Base-by-base conservation (phyloP, 2,888 invertebrate species). In the Cryptocephalus primarius region DNA sequence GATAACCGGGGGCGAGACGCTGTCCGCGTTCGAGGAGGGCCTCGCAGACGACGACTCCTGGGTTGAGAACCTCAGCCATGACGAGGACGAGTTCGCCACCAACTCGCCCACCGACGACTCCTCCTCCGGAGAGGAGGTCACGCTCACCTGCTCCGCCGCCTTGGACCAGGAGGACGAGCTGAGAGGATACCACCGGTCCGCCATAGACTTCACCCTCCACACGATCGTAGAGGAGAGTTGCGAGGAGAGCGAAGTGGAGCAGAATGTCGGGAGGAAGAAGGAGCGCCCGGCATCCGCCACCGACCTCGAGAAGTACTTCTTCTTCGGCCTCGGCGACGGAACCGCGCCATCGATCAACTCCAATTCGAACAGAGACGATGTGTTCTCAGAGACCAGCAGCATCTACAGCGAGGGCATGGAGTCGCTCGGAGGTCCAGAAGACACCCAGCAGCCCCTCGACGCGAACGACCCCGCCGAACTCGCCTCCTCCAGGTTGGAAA, bases 201-300 rank as follows among this genome's bases (percentile, higher is more conserved):
- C 83, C 1, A 83, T 91, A 61, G 90, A 92, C 70, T 90, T 91
- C 65, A 91, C 91, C 1, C 72, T 93, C 52, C 92, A 93, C 64
- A 93, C 93, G 1, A 93, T 93, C 57, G 85, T 91, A 32, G 93
- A 93, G 72, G 93, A 93, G 71, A 91, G 90, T 61, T 92, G 92
- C 68, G 92, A 93, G 72, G 93, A 93, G 69, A 91, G 91, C 68
- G 89, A 89, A 69, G 79, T 85, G 50, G 88, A 88, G 60, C 82
- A 79, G 39, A 62, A 68, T 1, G 47, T 69, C 51, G 36, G 72
- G 56, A 68, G 69, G 62, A 75, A 74, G 72, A 78, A 80, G 68
- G 76, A 77, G 54, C 75, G 85, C 46, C 83, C 83, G 33, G 75
- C 81, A 47, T 86, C 86, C 1, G 83, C 87, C 1, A 88, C 90